These are phyloP conservation scores for Clusia tigrina DNA, from an alignment of 2,888 invertebrate species.

Conservation along the genomic window DNA sequence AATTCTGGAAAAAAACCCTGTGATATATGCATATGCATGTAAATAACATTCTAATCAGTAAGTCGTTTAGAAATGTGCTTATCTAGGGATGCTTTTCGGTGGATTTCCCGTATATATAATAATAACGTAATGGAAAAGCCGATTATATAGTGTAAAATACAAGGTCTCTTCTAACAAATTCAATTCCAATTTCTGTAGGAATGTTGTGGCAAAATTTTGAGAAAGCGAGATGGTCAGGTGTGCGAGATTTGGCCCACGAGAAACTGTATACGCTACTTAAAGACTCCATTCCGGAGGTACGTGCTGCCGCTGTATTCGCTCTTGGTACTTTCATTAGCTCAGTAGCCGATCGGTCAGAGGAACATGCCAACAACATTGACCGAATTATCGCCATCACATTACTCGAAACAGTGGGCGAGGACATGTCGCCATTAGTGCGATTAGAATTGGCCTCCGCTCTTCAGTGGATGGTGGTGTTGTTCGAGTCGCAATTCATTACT, in stretches of 20 bases:
- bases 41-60: too few relatives aligned
- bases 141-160: too few relatives aligned
- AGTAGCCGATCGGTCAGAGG: slow-evolving; percentile 83
- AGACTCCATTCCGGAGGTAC: slow-evolving; percentile 88
- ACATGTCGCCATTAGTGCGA: slow-evolving; percentile 90
- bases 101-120: too few relatives aligned
- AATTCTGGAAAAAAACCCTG: too few relatives aligned
- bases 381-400: slow-evolving; percentile 90
- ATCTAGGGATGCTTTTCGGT: too few relatives aligned
- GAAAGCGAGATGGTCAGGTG: slow-evolving; percentile 92
- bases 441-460: slow-evolving; percentile 86
- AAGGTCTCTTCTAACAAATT: too few relatives aligned
- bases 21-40: too few relatives aligned
- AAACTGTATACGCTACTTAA: slow-evolving; percentile 83
- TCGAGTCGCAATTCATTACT: slow-evolving; percentile 87
- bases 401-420: slow-evolving; percentile 77
- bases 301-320: slow-evolving; percentile 94
- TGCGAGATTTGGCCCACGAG: slow-evolving; percentile 95
- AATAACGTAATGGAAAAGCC: too few relatives aligned
- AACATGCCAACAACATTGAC: slow-evolving; percentile 94
- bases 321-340: slow-evolving; percentile 92
- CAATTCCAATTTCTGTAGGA: too few relatives aligned
- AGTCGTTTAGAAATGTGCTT: too few relatives aligned
- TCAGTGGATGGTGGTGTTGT: slow-evolving; percentile 85
- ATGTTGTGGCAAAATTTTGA: slow-evolving; percentile 88